Base-by-base conservation (phyloP, 1,140 invertebrate genomes). In the Cotesia glomerata region DNA sequence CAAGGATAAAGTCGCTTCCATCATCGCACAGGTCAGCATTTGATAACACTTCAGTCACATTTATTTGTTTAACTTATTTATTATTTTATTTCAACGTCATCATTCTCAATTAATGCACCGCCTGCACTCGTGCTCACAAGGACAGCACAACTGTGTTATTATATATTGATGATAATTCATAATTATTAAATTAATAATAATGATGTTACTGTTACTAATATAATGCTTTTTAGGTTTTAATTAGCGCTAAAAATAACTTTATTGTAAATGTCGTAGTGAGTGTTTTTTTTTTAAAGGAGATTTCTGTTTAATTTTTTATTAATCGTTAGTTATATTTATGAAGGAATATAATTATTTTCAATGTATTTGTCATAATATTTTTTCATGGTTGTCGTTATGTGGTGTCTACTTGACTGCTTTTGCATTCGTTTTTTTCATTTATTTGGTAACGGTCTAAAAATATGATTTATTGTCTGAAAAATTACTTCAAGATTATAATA, bases 11-110 rank as follows among this genome's bases (percentile, higher is more conserved):
- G 89, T 92, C 74, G 91, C 91, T 76, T 89, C 90, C 66, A 91
- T 94, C 82, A 93, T 94, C 78, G 92, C 92, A 81, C 92, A 93
- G 90, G 93, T 93, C 84, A 84, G 82, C 71, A 74, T 71, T 74
- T 67, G 63, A 51, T 62, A 51, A 71, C 66, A 69, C 54, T 54
- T 64, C 58, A 69, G 36, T 39, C 62, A 58, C 49, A 26, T 18
- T n/a, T 69, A 59, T 26, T 32, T 18, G 36, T 32, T 71, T 39
- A 26, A 26, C 2, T 18, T 56, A 18, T 68, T 69, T 11, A 45
- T 56, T 36, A 58, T 39, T 59, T 36, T 58, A 34, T 58, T 5
- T 39, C 36, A 56, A 35, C 51, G 54, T 34, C 51, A 54, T 54
- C 5, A 14, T 54, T 54, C 5, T 62, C 36, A 62, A 16, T 32